Percentiles rank a stretch among this genome's conserved stretches.
phyloP scores from a whole-genome alignment of 1,140 invertebrate species.

The Trypoxylus dichotomus region DNA sequence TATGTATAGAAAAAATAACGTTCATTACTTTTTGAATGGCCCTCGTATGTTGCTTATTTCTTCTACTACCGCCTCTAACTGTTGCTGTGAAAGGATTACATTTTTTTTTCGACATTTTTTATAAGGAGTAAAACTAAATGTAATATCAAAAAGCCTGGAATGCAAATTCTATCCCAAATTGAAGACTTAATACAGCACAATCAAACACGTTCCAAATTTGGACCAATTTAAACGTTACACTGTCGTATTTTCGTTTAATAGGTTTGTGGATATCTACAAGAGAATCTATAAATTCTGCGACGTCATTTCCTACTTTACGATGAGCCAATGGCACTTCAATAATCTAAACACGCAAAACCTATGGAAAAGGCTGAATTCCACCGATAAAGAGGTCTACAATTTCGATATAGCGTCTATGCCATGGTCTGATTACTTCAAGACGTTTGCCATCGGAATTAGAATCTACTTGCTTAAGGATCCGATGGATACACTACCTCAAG shows the following conservation, averaged over 20 bases:
- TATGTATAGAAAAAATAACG: too few relatives aligned
- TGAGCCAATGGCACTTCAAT: slow-evolving; percentile 69
- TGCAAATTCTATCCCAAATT: too few relatives aligned
- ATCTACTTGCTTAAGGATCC: slow-evolving; percentile 65
- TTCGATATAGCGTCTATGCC: slow-evolving; percentile 61
- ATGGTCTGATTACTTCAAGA: slow-evolving; percentile 63
- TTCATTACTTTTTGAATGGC: too few relatives aligned
- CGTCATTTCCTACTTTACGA: slow-evolving; percentile 72
- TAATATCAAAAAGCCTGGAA: too few relatives aligned
- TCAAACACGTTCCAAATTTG: too few relatives aligned
- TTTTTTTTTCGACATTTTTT: too few relatives aligned
- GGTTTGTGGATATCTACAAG: slow-evolving; percentile 74
- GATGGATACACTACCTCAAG: slow-evolving; percentile 54
- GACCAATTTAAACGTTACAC: neutral
- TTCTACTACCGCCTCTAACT: too few relatives aligned
- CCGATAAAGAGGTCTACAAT: slow-evolving; percentile 63
- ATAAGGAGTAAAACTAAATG: too few relatives aligned
- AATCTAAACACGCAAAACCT: slow-evolving; percentile 67
- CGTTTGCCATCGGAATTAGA: slow-evolving; percentile 61
- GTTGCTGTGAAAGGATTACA: too few relatives aligned
- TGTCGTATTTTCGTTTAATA: slow-evolving; percentile 49
- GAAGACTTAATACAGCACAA: too few relatives aligned
- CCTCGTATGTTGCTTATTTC: too few relatives aligned
- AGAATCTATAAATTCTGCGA: slow-evolving; percentile 72
- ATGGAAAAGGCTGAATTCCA: slow-evolving; percentile 59